Evolutionary conservation across 35 echinoderm and acorn worm species (phyloP).

Genomic region (Anneissia japonica): DNA sequence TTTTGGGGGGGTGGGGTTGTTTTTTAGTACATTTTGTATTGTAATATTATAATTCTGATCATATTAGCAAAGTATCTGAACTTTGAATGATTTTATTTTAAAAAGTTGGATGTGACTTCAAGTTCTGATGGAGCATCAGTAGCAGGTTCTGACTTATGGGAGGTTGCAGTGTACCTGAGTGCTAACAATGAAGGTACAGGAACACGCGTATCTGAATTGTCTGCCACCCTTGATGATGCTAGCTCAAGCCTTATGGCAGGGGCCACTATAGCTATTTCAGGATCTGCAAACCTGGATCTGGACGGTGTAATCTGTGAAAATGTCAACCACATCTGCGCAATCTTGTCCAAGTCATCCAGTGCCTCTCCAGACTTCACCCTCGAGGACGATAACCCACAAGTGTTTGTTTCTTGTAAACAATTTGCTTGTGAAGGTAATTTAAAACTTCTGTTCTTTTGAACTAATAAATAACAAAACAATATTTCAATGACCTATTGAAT

Average conservation of each 20-base stretch:
- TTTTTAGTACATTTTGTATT: no score
- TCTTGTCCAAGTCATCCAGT: not conserved
- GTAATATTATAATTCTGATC: no score
- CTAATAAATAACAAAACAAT: no score
- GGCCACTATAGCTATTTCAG: not conserved
- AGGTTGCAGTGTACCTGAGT: slow-evolving; percentile 27
- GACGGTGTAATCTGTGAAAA: not conserved
- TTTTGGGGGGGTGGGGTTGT: no score
- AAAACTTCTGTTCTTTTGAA: not conserved
- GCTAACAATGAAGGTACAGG: slow-evolving; percentile 15
- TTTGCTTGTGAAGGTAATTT: not conserved
- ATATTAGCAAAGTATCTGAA: no score
- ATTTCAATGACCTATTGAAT: no score
- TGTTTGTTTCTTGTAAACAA: not conserved
- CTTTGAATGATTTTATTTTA: not conserved
- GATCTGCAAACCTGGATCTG: not conserved
- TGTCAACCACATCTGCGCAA: not conserved
- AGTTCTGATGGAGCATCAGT: slow-evolving; percentile 13
- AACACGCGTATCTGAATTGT: not conserved
- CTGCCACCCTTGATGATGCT: not conserved
- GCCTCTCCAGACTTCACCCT: not conserved
- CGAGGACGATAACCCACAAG: not conserved
- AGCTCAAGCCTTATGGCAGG: not conserved
- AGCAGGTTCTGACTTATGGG: slow-evolving; percentile 33
- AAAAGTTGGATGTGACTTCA: slow-evolving; percentile 16